These are phyloP conservation scores for Rhodinocichla rosea DNA, from an alignment of 2,113 vertebrate species.

Conservation along the genomic window DNA sequence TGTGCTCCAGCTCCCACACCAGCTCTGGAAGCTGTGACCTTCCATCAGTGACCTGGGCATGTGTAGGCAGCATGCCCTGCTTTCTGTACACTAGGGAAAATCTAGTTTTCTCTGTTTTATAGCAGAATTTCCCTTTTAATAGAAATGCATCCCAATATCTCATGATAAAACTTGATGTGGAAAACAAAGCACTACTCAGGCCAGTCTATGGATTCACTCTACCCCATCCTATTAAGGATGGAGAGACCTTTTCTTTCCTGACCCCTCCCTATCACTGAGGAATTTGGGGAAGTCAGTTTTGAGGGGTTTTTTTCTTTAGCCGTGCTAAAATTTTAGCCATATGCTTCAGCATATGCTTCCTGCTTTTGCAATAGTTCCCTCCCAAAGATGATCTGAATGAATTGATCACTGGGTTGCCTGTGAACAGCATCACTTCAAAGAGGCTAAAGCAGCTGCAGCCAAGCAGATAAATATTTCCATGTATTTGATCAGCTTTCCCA, in stretches of 20 bases:
- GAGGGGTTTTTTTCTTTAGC: background rate
- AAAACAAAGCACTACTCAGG: background rate
- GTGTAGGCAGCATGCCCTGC: background rate
- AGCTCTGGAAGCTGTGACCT: background rate
- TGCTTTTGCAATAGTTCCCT: background rate
- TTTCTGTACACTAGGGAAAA: background rate
- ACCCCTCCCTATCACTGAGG: background rate
- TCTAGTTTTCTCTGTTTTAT: background rate
- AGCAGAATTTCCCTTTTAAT: background rate
- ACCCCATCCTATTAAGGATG: background rate
- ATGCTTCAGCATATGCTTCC: background rate
- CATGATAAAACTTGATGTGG: background rate
- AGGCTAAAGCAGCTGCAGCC: background rate
- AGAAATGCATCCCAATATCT: background rate
- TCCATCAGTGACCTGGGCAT: background rate
- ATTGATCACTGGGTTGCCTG: background rate
- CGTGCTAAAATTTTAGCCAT: background rate
- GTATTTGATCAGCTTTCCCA: background rate
- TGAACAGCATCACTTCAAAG: background rate
- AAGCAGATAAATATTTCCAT: background rate
- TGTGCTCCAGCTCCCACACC: background rate
- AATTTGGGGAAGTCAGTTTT: background rate
- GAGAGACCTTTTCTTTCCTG: background rate
- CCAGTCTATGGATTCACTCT: accelerated
- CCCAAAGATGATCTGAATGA: background rate